Evolutionary conservation across 2,888 invertebrate species (phyloP), one percentile per base, ranked within the genome.

Genomic region (Drosophila macrothrix): DNA sequence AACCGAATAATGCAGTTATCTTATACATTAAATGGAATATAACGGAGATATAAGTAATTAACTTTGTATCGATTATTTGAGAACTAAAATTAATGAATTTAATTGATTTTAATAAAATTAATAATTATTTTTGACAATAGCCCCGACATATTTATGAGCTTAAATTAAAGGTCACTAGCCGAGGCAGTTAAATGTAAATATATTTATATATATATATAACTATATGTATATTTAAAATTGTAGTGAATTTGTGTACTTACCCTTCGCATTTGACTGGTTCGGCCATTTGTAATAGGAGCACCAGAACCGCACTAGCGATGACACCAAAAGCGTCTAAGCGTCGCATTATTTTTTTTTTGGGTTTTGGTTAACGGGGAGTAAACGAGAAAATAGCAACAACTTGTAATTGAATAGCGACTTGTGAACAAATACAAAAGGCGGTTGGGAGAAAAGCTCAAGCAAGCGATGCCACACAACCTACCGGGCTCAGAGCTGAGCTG

Each of bases 181-280:
- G 22, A 7, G 14, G 22, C 46, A 46, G 46, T 16, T 25, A 2
- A 46, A 7, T 22, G 16, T 25, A n/a, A n/a, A n/a, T n/a, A n/a
- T n/a, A n/a, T 14, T 25, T 22, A 33, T 19, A 6, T 25, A 19
- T 39, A 14, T 54, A 9, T 53, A 37, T 31, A 19, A 5, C 19
- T 53, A 22, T 28, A 39, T 50, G 22, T 55, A 41, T 35, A 35
- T 52, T 9, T 25, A 28, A 29, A 25, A 37, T n/a, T 25, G 19
- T 55, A 35, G 12, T 19, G 46, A 25, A 64, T 35, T 39, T 29
- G n/a, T 33, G 25, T 25, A 79, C 86, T 90, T 83, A 90, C 86
- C 86, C 86, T 61, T 83, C 89, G 62, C 72, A 54, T 62, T 90
- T 86, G 41, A 88, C 89, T 58, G 73, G 67, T 58, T 80, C 78